Percentiles rank a stretch among this genome's conserved stretches.
Evolutionary conservation across 2,113 vertebrate genomes (phyloP).

Genomic region (Equus przewalskii): DNA sequence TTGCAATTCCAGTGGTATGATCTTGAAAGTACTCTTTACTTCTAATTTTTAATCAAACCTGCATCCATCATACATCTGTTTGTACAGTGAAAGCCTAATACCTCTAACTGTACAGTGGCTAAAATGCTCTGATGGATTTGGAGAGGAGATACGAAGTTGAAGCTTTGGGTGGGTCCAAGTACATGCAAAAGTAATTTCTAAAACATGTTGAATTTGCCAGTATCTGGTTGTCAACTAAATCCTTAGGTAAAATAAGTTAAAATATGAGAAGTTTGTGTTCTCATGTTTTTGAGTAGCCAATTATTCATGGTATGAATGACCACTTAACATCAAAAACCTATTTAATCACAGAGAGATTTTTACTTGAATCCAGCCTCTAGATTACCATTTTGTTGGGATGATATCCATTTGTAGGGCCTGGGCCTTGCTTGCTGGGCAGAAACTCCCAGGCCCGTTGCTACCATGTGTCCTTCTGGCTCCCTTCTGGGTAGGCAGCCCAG

Average conservation of each 20-base stretch:
- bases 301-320: slow-evolving; percentile 2
- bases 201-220: slow-evolving; percentile 1
- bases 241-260: slow-evolving; percentile 43
- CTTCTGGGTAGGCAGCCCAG: too few relatives aligned
- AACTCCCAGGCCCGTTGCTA: too few relatives aligned
- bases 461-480: too few relatives aligned
- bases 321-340: slow-evolving; percentile 31
- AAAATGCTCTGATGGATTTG: slow-evolving; percentile 76
- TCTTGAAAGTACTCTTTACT: slow-evolving; percentile 74
- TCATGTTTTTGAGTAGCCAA: not conserved
- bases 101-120: slow-evolving; percentile 71
- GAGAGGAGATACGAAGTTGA: not conserved
- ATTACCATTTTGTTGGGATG: not conserved
- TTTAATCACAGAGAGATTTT: slow-evolving; percentile 1
- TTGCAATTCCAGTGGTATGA: slow-evolving; percentile 47
- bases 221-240: slow-evolving; percentile 29
- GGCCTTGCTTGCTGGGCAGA: too few relatives aligned
- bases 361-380: not conserved
- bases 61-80: not conserved
- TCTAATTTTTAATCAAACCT: slow-evolving; percentile 63
- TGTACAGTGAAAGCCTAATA: slow-evolving; percentile 59
- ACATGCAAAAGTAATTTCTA: slow-evolving; percentile 31
- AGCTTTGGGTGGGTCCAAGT: not conserved
- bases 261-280: not conserved
- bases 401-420: not conserved